Base-by-base conservation (phyloP, 2,888 invertebrate species). In the Saturnia pavonia region DNA sequence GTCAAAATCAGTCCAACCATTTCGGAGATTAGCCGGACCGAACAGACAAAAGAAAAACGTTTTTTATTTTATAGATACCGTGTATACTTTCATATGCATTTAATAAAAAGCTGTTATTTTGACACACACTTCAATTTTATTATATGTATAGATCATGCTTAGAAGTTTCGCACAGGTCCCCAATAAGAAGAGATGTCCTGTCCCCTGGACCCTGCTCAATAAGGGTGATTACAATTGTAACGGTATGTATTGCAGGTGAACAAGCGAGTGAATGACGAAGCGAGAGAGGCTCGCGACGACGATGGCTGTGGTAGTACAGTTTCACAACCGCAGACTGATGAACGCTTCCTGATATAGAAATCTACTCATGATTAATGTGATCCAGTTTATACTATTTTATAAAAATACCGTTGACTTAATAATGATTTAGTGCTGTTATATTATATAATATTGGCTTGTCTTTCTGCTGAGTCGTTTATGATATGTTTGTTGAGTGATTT, bases 231-330 rank as follows among this genome's bases (percentile, higher is more conserved):
- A 19, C 6, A 34, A 22, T 54, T 19, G 2, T 7, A 54, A 54
- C 9, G n/a, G 22, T 54, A 9, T 22, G 22, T 54, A 11, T 73
- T 77, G 4, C 81, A 93, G 93, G 91, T 65, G 92, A 93, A 76
- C 91, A 91, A 73, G 75, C 89, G 48, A 89, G 79, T 73, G 92
- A 92, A 91, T 93, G 92, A 93, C 90, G 83, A 78, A 85, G 78
- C 78, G 83, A 78, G 65, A 74, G 73, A 69, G 76, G 77, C 74
- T 76, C 81, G 70, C 83, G 87, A 71, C 86, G 87, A 43, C 85
- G 87, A 69, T 89, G 91, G 86, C 86, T 87, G 83, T 91, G 91
- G 92, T 91, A 86, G 82, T 80, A 40, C 25, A n/a, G 40, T 54
- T 54, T 7, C 40, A 40, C 51, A 27, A 60, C 16, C 57, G 57